These are phyloP conservation scores for Erethizon dorsatum DNA, from an alignment of 2,797 vertebrate species.

Conservation along the genomic window DNA sequence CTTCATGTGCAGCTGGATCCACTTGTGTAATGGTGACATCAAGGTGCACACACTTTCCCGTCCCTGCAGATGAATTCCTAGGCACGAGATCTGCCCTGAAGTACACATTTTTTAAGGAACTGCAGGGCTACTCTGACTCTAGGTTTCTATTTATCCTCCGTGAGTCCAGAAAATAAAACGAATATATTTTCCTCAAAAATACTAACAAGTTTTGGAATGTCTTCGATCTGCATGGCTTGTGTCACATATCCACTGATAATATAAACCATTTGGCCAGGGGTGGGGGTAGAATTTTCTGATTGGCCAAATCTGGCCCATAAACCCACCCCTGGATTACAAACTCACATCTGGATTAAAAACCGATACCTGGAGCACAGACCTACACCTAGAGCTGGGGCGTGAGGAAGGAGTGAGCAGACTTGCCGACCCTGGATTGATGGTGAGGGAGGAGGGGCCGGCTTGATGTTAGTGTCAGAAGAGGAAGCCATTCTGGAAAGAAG, in stretches of 20 bases:
- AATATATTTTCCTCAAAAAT: not conserved
- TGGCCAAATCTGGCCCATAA: not conserved
- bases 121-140: not conserved
- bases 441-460: fast-evolving
- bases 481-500: not conserved
- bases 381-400: not conserved
- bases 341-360: not conserved
- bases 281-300: not conserved
- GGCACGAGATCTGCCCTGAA: not conserved
- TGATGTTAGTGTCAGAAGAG: not conserved
- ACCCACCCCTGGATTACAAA: not conserved
- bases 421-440: fast-evolving
- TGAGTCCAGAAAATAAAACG: not conserved
- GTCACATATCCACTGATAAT: not conserved
- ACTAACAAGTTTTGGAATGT: not conserved
- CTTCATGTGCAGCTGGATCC: not conserved
- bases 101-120: not conserved
- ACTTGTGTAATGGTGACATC: not conserved
- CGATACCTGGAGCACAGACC: not conserved
- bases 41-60: not conserved
- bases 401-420: fast-evolving
- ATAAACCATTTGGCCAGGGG: not conserved
- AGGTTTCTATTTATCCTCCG: not conserved
- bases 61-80: not conserved
- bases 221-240: not conserved